Evolutionary conservation across 2,888 invertebrate species (phyloP).

Genomic region (Eupsilia transversa): DNA sequence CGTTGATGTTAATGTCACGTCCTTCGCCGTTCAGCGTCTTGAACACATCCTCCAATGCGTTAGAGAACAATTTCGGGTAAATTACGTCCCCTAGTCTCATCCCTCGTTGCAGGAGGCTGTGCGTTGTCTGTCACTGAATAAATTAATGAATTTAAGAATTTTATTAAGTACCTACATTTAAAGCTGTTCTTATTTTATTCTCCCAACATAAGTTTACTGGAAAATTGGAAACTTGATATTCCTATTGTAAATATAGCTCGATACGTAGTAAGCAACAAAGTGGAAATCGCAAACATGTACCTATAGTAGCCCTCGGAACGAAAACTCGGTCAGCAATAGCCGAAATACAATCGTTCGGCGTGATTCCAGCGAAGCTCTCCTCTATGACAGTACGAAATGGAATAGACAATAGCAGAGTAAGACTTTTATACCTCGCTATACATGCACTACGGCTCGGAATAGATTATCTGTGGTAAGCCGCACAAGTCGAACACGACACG

Average conservation of each 20-base stretch:
- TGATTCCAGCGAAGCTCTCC: constrained; percentile 13
- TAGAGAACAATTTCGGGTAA: neutral
- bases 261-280: neutral
- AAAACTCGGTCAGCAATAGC: constrained; percentile 10
- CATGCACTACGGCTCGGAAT: constrained; percentile 15
- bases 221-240: neutral
- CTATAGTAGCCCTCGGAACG: neutral
- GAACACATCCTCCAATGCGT: neutral
- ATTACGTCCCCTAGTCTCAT: neutral
- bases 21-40: neutral
- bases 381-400: constrained; percentile 22
- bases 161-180: no score
- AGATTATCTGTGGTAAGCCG: constrained; percentile 55
- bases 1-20: neutral
- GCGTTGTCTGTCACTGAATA: no score
- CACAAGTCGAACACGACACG: constrained; percentile 29
- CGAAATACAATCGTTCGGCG: constrained; percentile 18
- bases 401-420: constrained; percentile 44
- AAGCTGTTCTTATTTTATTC: neutral
- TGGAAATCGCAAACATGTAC: neutral
- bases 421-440: constrained; percentile 9
- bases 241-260: neutral
- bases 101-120: neutral
- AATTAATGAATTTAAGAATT: no score
- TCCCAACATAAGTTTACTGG: neutral